Evolutionary conservation across 2,113 vertebrate genomes (phyloP).

Genomic region (Ivindomyrus marchei): DNA sequence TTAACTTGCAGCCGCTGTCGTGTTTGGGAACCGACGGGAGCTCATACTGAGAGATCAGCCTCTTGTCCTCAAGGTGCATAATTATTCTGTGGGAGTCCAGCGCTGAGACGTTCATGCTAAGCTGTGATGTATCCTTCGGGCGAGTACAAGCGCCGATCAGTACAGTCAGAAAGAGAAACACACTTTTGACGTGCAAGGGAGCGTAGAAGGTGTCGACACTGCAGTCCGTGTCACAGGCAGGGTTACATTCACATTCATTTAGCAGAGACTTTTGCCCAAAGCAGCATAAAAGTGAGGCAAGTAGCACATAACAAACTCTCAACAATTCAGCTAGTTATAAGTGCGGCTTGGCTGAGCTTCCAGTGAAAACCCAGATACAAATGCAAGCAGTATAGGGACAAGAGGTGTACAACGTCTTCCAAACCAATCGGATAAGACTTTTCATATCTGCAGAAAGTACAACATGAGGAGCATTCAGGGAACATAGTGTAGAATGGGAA

Average conservation of each 20-base stretch:
- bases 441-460: background rate
- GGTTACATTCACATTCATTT: background rate
- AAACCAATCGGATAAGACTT: background rate
- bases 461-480: background rate
- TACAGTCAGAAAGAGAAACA: background rate
- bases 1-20: background rate
- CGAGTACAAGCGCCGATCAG: background rate
- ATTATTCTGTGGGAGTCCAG: background rate
- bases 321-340: background rate
- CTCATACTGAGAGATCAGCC: background rate
- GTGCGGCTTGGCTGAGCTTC: background rate
- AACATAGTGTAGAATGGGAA: background rate
- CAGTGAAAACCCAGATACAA: background rate
- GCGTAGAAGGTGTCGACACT: too few species aligned
- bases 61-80: background rate
- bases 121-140: background rate
- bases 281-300: background rate
- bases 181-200: background rate
- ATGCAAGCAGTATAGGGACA: background rate
- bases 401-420: too few species aligned
- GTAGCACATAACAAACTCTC: background rate
- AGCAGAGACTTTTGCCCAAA: background rate
- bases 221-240: background rate
- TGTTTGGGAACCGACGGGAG: background rate
- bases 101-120: background rate